A percentile compares a stretch with the other conserved stretches of the same genome.
Conservation (phyloP, 2,113 vertebrate genomes). For the Cebus imitator region DNA sequence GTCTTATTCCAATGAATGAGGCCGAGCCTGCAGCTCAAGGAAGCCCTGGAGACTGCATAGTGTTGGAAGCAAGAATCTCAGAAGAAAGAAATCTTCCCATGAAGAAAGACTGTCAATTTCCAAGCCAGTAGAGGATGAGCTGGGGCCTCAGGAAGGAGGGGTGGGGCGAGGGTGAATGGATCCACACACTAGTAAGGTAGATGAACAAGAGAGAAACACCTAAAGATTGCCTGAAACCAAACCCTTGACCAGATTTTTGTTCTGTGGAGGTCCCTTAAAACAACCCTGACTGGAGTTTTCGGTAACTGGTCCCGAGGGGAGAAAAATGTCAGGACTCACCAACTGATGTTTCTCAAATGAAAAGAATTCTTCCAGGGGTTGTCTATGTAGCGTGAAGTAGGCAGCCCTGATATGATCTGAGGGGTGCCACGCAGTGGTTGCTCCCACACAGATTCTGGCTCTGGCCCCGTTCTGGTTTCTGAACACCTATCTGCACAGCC, state of each 20-base stretch:
- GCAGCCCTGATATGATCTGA: neutral
- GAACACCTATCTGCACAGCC: neutral
- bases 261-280: neutral
- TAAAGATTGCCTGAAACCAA: neutral
- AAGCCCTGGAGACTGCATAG: neutral
- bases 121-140: neutral
- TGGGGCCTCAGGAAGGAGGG: neutral
- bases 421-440: neutral
- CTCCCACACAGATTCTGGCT: neutral
- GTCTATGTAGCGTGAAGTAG: fast-evolving
- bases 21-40: neutral
- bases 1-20: neutral
- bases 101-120: neutral
- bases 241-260: neutral
- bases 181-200: neutral
- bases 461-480: neutral
- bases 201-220: neutral
- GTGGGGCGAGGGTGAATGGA: fast-evolving
- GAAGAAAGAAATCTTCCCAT: neutral
- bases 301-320: neutral
- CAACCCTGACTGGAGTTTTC: neutral
- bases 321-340: neutral
- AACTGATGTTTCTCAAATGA: neutral
- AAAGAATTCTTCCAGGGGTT: neutral
- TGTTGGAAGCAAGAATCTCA: neutral